phyloP scores from a whole-genome alignment of 2,888 invertebrate genomes.

The Melolontha melolontha region DNA sequence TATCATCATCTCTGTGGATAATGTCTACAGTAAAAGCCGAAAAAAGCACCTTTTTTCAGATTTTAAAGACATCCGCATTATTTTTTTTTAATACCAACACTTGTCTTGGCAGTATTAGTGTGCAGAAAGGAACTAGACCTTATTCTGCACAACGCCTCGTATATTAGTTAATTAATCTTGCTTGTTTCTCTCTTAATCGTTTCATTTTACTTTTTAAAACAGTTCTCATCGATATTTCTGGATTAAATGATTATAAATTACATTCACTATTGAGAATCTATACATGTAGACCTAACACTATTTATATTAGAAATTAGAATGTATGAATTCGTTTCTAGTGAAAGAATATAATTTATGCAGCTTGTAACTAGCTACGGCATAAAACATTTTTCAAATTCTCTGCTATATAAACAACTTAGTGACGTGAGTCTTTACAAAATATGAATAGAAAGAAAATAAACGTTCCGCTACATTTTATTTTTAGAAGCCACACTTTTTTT shows the following conservation, averaged over 20 bases:
- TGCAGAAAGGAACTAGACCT: slow-evolving; percentile 56
- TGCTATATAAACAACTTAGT: too few relatives aligned
- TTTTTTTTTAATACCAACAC: slow-evolving; percentile 46
- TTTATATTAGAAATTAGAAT: too few relatives aligned
- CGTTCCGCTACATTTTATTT: too few relatives aligned
- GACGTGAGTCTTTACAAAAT: too few relatives aligned
- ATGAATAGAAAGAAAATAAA: too few relatives aligned
- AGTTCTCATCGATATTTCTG: background rate
- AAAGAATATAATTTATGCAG: too few relatives aligned
- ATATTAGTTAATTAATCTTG: slow-evolving; percentile 36
- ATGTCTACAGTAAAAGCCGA: background rate
- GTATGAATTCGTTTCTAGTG: too few relatives aligned
- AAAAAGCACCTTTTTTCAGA: background rate
- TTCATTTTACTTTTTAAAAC: slow-evolving; percentile 1
- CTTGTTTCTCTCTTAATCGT: slow-evolving; percentile 46
- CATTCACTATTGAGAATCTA: too few relatives aligned
- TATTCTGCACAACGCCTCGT: slow-evolving; percentile 47
- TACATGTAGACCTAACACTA: background rate
- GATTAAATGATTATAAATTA: background rate
- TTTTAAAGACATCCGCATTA: slow-evolving; percentile 37
- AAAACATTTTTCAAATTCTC: too few relatives aligned
- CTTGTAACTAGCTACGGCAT: too few relatives aligned
- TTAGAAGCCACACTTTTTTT: too few relatives aligned
- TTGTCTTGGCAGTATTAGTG: slow-evolving; percentile 63
- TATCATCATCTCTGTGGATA: too few relatives aligned